Percentiles rank a stretch among this genome's conserved stretches.
phyloP scores from a whole-genome alignment of 2,113 vertebrate species.

The Alethe diademata region DNA sequence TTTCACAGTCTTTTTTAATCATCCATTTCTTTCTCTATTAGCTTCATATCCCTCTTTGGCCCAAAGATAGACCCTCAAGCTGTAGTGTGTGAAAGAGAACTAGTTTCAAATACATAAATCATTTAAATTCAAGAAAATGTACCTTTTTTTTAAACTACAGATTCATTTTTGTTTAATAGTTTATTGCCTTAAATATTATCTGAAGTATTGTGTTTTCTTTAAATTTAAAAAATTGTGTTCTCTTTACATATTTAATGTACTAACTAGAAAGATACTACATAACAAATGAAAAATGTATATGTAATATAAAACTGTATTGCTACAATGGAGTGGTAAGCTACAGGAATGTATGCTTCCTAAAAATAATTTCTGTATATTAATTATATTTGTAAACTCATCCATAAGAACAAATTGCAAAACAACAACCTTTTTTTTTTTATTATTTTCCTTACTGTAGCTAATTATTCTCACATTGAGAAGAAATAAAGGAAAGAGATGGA shows the following conservation, averaged over 20 bases:
- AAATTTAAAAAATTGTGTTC: background rate
- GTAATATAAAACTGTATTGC: background rate
- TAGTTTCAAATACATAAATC: background rate
- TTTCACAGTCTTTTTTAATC: background rate
- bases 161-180: background rate
- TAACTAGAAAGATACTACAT: background rate
- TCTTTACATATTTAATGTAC: background rate
- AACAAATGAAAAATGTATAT: background rate
- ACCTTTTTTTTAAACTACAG: background rate
- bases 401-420: background rate
- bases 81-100: background rate
- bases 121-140: background rate
- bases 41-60: background rate
- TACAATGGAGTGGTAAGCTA: background rate
- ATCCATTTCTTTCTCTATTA: background rate
- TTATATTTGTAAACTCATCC: background rate
- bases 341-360: background rate
- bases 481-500: background rate
- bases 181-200: background rate
- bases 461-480: background rate
- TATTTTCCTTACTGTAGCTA: background rate
- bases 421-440: background rate
- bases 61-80: background rate
- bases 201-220: background rate
- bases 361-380: background rate